These are phyloP conservation scores for Goniozus legneri DNA, from an alignment of 1,140 invertebrate species.

Conservation along the genomic window DNA sequence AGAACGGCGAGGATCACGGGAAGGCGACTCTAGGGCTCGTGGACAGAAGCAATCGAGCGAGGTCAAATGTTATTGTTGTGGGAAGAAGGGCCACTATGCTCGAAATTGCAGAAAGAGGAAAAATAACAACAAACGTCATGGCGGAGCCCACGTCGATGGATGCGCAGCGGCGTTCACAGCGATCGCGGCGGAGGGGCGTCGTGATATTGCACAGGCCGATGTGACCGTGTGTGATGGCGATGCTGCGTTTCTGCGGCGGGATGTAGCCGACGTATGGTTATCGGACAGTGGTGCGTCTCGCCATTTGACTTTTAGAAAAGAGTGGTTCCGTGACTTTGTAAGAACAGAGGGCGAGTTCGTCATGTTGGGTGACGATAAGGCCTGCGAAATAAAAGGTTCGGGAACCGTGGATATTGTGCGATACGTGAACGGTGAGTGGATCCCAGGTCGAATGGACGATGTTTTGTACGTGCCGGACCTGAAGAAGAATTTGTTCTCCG, in stretches of 20 bases:
- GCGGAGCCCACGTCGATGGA: background rate
- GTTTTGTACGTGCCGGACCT: constrained; percentile 24
- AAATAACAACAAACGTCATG: no score
- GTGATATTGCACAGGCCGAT: no score
- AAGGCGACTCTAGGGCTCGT: background rate
- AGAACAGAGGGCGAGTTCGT: constrained; percentile 7
- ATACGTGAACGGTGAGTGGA: constrained; percentile 13
- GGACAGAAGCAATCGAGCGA: background rate
- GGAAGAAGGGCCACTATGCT: background rate
- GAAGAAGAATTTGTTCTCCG: constrained; percentile 29
- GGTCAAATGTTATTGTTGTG: background rate
- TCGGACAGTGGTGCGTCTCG: constrained; percentile 20
- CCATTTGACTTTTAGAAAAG: constrained; percentile 20
- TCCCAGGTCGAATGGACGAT: constrained; percentile 10
- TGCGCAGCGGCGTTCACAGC: background rate
- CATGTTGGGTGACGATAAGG: constrained; percentile 17
- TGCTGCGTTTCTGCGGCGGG: background rate
- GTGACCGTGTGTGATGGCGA: constrained; percentile 1
- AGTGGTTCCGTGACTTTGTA: constrained; percentile 22
- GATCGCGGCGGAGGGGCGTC: background rate
- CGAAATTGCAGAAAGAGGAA: background rate
- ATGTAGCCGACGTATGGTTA: constrained; percentile 17
- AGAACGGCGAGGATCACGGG: background rate
- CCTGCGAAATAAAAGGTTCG: constrained; percentile 10
- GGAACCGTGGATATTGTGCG: constrained; percentile 17